phyloP scores from a whole-genome alignment of 2,797 vertebrate species.

The Onychomys torridus region DNA sequence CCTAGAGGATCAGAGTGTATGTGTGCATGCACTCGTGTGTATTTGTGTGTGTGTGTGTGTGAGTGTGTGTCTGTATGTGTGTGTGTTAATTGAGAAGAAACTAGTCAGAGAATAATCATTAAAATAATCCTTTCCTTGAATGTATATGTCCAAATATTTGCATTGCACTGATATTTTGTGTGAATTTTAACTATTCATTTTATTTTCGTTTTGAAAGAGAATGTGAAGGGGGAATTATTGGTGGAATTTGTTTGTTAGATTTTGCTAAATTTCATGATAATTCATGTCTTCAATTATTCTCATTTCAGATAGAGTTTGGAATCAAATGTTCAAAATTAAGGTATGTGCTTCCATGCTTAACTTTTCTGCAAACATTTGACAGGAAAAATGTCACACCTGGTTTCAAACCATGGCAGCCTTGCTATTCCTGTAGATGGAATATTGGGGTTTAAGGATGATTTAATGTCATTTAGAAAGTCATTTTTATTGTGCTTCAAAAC shows the following conservation, averaged over 20 bases:
- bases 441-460: background rate
- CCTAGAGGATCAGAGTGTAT: conserved; percentile 40
- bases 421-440: background rate
- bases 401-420: background rate
- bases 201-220: background rate
- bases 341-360: background rate
- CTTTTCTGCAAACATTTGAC: background rate
- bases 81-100: conserved; percentile 68
- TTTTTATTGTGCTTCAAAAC: conserved; percentile 26
- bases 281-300: background rate
- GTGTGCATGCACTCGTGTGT: background rate
- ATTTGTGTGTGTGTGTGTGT: background rate
- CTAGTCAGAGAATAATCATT: conserved; percentile 63
- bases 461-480: conserved; percentile 21
- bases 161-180: background rate
- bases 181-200: background rate
- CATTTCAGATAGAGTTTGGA: background rate
- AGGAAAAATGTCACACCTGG: background rate
- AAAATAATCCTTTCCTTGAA: conserved; percentile 54
- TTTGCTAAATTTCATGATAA: background rate
- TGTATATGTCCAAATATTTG: background rate
- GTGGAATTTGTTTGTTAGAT: background rate
- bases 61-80: conserved; percentile 36
- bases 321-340: background rate
- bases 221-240: background rate